These are phyloP conservation scores for Podiceps cristatus DNA, from an alignment of 2,113 vertebrate species.

Conservation along the genomic window DNA sequence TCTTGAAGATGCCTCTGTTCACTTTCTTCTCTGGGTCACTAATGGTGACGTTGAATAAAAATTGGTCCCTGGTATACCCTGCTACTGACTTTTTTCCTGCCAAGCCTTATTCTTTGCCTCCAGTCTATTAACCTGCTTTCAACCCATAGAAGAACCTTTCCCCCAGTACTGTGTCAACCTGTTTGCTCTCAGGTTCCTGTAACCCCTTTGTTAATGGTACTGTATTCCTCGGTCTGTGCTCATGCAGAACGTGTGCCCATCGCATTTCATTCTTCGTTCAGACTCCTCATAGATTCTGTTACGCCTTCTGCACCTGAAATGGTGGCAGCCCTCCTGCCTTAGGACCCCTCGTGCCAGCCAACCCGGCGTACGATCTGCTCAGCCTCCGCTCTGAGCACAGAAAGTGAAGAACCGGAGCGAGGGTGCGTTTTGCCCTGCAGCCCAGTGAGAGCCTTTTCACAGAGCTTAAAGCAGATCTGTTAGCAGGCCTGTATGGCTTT, in stretches of 20 bases:
- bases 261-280: neutral
- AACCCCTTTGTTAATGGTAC: accelerated
- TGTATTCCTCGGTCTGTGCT: neutral
- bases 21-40: neutral
- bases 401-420: neutral
- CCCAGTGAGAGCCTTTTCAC: neutral
- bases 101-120: neutral
- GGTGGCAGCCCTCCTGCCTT: neutral
- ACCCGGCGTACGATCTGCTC: neutral
- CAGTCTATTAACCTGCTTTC: neutral
- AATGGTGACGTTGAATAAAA: neutral
- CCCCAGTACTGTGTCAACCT: neutral
- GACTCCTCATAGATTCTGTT: neutral
- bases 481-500: neutral
- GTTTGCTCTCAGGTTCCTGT: neutral
- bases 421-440: neutral
- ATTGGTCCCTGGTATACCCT: neutral
- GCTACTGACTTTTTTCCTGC: neutral
- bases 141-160: neutral
- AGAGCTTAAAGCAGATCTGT: neutral
- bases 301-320: neutral
- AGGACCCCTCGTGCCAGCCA: neutral
- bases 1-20: neutral
- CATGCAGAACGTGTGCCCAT: accelerated
- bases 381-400: neutral